A percentile compares a stretch with the other conserved stretches of the same genome.
Conservation (phyloP, 2,797 vertebrate species). For the Decapterus maruadsi region DNA sequence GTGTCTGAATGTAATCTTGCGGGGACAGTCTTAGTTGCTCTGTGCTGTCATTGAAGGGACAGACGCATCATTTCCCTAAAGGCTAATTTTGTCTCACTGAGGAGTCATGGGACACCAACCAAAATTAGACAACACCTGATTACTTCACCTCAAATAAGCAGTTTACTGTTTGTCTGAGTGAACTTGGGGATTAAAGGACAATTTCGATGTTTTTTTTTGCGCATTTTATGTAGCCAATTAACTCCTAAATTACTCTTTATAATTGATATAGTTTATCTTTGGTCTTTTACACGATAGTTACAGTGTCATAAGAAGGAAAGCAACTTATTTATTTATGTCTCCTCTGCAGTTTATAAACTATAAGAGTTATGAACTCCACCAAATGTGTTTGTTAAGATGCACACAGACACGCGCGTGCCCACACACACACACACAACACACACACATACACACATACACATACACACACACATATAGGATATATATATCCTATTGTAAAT, state of each 20-base stretch:
- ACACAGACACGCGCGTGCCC: too few species aligned
- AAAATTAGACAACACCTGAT: slow-evolving; percentile 50
- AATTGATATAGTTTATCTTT: not conserved
- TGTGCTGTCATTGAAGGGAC: slow-evolving; percentile 66
- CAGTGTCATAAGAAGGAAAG: not conserved
- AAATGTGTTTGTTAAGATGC: too few species aligned
- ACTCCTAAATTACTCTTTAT: not conserved
- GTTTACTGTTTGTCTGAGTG: slow-evolving; percentile 8
- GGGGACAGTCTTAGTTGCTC: slow-evolving; percentile 41
- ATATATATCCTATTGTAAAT: too few species aligned
- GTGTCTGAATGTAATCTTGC: slow-evolving; percentile 60
- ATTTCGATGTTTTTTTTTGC: not conserved
- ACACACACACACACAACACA: too few species aligned
- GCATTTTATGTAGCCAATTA: slow-evolving; percentile 5
- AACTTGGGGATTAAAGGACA: slow-evolving; percentile 17
- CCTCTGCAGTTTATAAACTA: not conserved
- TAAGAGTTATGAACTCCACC: not conserved
- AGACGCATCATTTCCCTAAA: slow-evolving; percentile 57
- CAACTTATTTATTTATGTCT: not conserved
- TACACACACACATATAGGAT: too few species aligned
- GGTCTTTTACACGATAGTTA: not conserved
- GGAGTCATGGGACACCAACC: slow-evolving; percentile 47
- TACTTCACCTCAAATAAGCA: slow-evolving; percentile 27
- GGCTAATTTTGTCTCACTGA: slow-evolving; percentile 60
- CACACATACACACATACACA: too few species aligned